A percentile compares a stretch with the other conserved stretches of the same genome.
phyloP scores from a whole-genome alignment of 2,113 vertebrate genomes.

The Lathamus discolor region DNA sequence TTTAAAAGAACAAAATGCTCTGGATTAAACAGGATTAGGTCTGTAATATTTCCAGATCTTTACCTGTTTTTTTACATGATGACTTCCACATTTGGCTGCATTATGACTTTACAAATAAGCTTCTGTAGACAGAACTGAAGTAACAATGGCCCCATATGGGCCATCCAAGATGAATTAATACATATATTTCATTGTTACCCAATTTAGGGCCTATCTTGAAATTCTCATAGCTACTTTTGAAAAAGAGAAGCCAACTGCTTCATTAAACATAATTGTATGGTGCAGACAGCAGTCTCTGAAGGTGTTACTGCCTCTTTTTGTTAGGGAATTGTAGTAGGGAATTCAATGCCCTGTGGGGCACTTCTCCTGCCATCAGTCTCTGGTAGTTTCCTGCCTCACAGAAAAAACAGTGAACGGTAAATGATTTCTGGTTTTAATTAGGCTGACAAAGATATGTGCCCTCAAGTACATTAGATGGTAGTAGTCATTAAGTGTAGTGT shows the following conservation, averaged over 20 bases:
- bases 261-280: neutral
- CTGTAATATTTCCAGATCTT: neutral
- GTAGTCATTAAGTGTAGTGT: neutral
- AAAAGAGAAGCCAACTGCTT: neutral
- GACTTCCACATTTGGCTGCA: neutral
- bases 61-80: neutral
- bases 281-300: neutral
- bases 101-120: neutral
- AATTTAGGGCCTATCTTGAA: neutral
- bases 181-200: neutral
- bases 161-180: neutral
- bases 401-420: neutral
- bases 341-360: neutral
- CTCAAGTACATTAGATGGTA: neutral
- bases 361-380: neutral
- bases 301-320: neutral
- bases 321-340: neutral
- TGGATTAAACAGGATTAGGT: neutral
- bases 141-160: neutral
- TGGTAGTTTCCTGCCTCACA: neutral
- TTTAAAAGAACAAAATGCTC: neutral
- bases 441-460: neutral
- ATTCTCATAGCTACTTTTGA: neutral
- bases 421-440: constrained; percentile 52
- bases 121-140: neutral